Evolutionary conservation across 1,140 invertebrate genomes (phyloP).

Genomic region (Thaumatotibia leucotreta): DNA sequence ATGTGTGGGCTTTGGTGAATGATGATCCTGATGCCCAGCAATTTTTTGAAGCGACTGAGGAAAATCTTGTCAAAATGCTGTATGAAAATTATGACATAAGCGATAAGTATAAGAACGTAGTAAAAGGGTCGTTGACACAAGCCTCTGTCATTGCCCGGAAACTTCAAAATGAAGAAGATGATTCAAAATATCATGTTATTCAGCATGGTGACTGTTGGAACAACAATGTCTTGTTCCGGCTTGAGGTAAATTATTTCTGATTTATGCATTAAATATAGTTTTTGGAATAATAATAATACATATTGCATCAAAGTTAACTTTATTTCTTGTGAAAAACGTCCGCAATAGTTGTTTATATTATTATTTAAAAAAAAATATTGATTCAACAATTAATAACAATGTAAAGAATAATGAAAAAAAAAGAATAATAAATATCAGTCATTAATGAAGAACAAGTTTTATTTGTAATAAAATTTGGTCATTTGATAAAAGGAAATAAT

Average conservation of each 20-base stretch:
- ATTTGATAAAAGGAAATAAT: no score
- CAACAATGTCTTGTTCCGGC: not conserved
- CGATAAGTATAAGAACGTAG: not conserved
- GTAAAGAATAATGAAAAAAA: no score
- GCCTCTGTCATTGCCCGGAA: not conserved
- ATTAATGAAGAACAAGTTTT: no score
- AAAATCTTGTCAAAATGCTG: not conserved
- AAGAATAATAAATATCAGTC: no score
- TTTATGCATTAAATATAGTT: not conserved
- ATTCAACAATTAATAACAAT: no score
- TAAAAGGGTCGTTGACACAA: not conserved
- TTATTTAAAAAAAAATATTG: no score
- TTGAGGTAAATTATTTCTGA: not conserved
- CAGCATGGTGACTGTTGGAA: constrained; percentile 5
- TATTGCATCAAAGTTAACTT: no score
- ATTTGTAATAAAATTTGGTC: no score
- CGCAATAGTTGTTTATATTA: no score
- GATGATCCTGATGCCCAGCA: not conserved
- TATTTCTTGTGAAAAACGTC: no score
- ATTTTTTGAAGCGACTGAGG: not conserved
- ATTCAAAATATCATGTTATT: not conserved
- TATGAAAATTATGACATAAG: constrained; percentile 12
- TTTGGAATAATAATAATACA: no score
- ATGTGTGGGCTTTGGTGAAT: constrained; percentile 10
- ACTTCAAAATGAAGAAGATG: not conserved